Evolutionary conservation across 2,888 invertebrate species (phyloP), one percentile per base, ranked within the genome.

Genomic region (Drosophila koepferae): DNA sequence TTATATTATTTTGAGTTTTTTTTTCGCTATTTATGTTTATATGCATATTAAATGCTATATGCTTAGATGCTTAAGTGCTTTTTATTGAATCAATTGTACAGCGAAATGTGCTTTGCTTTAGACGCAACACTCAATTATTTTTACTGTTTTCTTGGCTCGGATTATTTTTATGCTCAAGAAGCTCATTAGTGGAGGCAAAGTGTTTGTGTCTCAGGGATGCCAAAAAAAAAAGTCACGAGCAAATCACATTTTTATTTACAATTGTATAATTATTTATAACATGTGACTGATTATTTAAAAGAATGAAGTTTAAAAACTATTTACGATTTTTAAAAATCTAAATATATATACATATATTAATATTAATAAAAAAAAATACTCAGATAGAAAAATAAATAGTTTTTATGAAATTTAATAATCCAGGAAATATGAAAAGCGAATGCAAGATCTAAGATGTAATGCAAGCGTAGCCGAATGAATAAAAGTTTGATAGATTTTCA

Each of bases 51-150:
- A 74, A 71, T 72, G 75, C 69, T 56, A 71, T 56, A 70, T 74
- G 63, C 74, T 66, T 72, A 53, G 58, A 63, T 72, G 71, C 68
- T 80, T 67, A 84, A 87, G 74, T 74, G 72, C 49, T 80, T 76
- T 73, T 68, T 62, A 74, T 76, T 72, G 71, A 16, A 58, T 60
- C 36, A 54, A 75, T 70, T 61, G 48, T 14, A 51, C 44, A 48
- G 10, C 63, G 53, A 72, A 76, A 75, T 74, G 58, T 43, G 49
- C 36, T 53, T 36, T 20, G 31, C 10, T 18, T n/a, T 40, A 38
- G 8, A 44, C 74, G 36, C 31, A 46, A 38, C 58, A 63, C 51
- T 63, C 58, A 56, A 71, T 83, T 87, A 77, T 77, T 69, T 74
- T 76, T 53, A 23, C 31, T 28, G 6, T 6, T 28, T 28, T 28